phyloP scores from a whole-genome alignment of 1,140 invertebrate species.

The Anastrepha ludens region DNA sequence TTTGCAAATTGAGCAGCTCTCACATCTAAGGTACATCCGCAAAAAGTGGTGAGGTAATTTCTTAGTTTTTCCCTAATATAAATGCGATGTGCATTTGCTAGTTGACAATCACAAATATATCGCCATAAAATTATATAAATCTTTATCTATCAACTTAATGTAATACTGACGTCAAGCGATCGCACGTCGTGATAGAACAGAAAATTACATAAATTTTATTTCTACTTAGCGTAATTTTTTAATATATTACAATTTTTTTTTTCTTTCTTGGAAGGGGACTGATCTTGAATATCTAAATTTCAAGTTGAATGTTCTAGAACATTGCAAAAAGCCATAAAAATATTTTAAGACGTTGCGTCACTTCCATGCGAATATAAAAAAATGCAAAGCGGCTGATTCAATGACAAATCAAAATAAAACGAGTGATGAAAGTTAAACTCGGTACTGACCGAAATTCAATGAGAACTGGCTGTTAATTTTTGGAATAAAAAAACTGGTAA shows the following conservation, averaged over 20 bases:
- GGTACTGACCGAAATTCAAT: no score
- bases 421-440: no score
- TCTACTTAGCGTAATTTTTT: no score
- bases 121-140: slow-evolving; percentile 6
- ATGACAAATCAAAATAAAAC: not conserved
- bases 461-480: no score
- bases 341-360: no score
- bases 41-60: no score
- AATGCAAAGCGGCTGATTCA: not conserved
- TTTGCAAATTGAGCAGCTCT: no score
- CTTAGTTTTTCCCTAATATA: not conserved
- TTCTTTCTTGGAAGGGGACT: not conserved
- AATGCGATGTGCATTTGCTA: not conserved
- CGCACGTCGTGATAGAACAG: not conserved
- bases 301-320: not conserved
- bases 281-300: slow-evolving; percentile 7
- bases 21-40: no score
- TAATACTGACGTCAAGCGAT: slow-evolving; percentile 35
- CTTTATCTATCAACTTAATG: slow-evolving; percentile 24
- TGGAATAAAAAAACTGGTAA: not conserved
- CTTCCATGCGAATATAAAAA: not conserved
- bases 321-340: not conserved
- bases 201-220: slow-evolving; percentile 24
- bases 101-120: not conserved
- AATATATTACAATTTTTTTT: not conserved